phyloP scores from a whole-genome alignment of 2,888 invertebrate genomes.

The Dugesia japonica region DNA sequence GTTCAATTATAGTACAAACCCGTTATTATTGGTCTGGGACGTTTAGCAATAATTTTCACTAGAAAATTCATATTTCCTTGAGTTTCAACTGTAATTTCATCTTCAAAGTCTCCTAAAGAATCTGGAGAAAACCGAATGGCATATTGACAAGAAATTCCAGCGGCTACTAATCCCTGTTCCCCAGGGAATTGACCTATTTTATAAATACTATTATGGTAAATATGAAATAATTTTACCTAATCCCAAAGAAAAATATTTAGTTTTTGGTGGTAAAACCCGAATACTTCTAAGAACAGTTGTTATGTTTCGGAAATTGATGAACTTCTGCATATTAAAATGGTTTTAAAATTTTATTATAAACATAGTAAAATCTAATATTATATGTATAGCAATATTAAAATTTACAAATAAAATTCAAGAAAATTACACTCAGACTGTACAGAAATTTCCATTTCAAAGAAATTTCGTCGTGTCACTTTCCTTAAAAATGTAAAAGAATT shows the following conservation, averaged over 20 bases:
- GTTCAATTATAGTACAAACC: slow-evolving; percentile 37
- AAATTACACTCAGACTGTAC: too few species aligned
- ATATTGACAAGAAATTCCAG: slow-evolving; percentile 47
- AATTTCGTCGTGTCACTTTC: too few species aligned
- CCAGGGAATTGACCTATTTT: slow-evolving; percentile 46
- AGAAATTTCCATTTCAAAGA: too few species aligned
- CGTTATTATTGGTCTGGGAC: slow-evolving; percentile 43
- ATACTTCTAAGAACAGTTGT: slow-evolving; percentile 43
- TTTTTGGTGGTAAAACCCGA: slow-evolving; percentile 43
- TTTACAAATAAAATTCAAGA: too few species aligned
- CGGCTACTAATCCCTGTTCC: slow-evolving; percentile 45
- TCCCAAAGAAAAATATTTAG: slow-evolving; percentile 44
- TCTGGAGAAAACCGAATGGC: slow-evolving; percentile 46
- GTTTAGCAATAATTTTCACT: slow-evolving; percentile 40
- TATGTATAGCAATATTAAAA: too few species aligned
- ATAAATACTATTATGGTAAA: too few species aligned
- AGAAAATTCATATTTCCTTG: slow-evolving; percentile 39
- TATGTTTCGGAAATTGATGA: slow-evolving; percentile 38
- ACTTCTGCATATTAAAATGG: not conserved
- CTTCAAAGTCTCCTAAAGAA: slow-evolving; percentile 44
- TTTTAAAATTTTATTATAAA: not conserved
- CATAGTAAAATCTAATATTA: too few species aligned
- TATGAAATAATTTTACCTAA: too few species aligned
- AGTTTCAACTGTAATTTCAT: slow-evolving; percentile 43
- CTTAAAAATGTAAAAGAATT: too few species aligned